Percentiles rank a stretch among this genome's conserved stretches.
phyloP scores from a whole-genome alignment of 2,888 invertebrate species.

The Artemia sinica region DNA sequence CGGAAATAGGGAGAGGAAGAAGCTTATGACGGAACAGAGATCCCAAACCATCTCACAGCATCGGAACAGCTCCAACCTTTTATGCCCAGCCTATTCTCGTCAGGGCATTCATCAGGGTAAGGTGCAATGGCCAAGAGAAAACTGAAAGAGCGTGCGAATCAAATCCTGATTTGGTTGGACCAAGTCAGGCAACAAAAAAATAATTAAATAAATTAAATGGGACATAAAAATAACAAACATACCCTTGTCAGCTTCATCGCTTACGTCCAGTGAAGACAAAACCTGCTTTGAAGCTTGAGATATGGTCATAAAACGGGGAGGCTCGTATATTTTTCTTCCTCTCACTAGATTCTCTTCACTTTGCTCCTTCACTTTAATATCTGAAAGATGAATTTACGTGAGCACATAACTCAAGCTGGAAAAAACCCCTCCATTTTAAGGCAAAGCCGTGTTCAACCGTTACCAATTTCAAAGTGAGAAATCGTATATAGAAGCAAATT shows the following conservation, averaged over 20 bases:
- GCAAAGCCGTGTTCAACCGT: neutral
- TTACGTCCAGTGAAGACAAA: conserved; percentile 48
- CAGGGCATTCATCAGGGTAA: neutral
- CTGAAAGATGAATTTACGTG: conserved; percentile 36
- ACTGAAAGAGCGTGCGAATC: too few relatives aligned
- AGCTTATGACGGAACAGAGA: too few relatives aligned
- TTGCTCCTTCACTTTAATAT: conserved; percentile 97
- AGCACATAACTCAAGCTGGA: neutral
- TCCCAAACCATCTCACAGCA: too few relatives aligned
- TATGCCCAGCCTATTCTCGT: too few relatives aligned
- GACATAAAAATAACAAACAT: neutral
- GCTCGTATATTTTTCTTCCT: conserved; percentile 75
- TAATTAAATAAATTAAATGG: neutral
- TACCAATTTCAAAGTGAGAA: too few relatives aligned
- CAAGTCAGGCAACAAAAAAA: too few relatives aligned
- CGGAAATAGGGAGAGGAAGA: too few relatives aligned
- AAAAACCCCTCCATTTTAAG: conserved; percentile 14
- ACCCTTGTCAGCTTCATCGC: conserved; percentile 27
- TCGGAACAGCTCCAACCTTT: too few relatives aligned
- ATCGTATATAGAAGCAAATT: too few relatives aligned
- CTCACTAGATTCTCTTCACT: conserved; percentile 79
- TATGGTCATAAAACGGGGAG: conserved; percentile 82
- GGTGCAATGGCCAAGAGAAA: neutral
- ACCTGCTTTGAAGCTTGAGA: conserved; percentile 71
- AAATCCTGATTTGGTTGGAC: too few relatives aligned